Conservation (phyloP, 1,140 invertebrate genomes). For the Drosophila asahinai region DNA sequence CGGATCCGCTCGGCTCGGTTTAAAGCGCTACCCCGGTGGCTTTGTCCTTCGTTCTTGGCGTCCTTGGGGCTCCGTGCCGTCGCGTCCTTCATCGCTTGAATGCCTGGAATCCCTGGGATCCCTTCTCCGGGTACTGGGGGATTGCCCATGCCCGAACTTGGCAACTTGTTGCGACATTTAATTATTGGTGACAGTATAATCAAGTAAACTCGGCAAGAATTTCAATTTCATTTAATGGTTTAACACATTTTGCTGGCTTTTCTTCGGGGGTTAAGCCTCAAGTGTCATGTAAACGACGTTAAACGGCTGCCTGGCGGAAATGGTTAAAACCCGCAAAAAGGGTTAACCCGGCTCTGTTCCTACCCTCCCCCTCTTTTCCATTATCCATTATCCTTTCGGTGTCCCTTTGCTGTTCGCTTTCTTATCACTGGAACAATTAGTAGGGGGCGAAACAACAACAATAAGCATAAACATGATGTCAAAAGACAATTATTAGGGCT, state of each 20-base stretch:
- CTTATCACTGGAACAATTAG: constrained; percentile 71
- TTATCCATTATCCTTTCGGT: constrained; percentile 17
- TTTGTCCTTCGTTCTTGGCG: constrained; percentile 5
- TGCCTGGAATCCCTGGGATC: neutral
- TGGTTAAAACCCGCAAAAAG: constrained; percentile 49
- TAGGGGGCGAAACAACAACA: constrained; percentile 59
- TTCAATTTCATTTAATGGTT: constrained; percentile 82
- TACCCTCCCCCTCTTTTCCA: neutral
- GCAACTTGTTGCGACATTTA: constrained; percentile 84
- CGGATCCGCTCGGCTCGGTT: constrained; percentile 29
- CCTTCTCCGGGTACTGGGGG: neutral
- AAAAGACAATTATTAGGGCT: constrained; percentile 78
- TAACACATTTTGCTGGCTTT: constrained; percentile 70
- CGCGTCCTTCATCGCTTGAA: constrained; percentile 3
- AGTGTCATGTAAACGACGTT: constrained; percentile 78
- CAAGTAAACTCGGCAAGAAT: constrained; percentile 83
- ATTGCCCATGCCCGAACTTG: constrained; percentile 22
- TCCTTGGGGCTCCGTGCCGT: constrained; percentile 10
- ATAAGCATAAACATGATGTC: constrained; percentile 77
- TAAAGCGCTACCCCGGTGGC: constrained; percentile 42
- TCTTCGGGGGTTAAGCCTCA: constrained; percentile 63
- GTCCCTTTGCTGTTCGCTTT: constrained; percentile 13
- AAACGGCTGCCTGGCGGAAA: constrained; percentile 50
- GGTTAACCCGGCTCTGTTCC: constrained; percentile 27
- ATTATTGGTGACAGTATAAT: constrained; percentile 84